A percentile compares a stretch with the other conserved stretches of the same genome.
phyloP scores from a whole-genome alignment of 1,140 invertebrate species.

The Bombyx mandarina region DNA sequence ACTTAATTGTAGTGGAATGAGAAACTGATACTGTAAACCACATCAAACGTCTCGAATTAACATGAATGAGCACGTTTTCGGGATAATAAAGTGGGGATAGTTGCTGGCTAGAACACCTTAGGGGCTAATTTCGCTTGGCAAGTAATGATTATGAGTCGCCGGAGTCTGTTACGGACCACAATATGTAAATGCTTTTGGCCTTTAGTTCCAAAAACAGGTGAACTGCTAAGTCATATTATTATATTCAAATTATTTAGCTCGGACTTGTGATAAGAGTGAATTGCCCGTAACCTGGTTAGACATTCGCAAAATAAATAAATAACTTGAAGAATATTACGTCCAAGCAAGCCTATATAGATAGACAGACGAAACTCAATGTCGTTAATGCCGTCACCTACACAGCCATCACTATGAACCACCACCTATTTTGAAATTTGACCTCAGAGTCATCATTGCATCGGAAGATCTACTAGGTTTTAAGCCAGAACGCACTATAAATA shows the following conservation, averaged over 20 bases:
- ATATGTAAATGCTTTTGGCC: conserved; percentile 66
- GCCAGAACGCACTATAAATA: no score
- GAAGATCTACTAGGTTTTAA: no score
- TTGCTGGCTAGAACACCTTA: conserved; percentile 54
- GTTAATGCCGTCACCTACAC: no score
- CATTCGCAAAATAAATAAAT: not conserved
- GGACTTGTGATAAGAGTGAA: conserved; percentile 5
- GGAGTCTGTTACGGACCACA: conserved; percentile 32
- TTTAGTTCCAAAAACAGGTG: conserved; percentile 30
- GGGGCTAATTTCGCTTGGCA: conserved; percentile 60
- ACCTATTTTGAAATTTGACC: no score
- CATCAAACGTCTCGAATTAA: conserved; percentile 59
- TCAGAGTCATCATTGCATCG: no score
- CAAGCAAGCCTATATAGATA: not conserved
- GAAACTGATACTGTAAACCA: conserved; percentile 41
- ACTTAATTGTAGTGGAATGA: conserved; percentile 23
- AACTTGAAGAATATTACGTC: not conserved
- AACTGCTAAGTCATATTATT: conserved; percentile 43
- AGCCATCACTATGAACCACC: no score
- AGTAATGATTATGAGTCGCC: conserved; percentile 54
- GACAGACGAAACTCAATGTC: not conserved
- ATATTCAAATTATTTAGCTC: not conserved
- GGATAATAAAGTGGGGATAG: conserved; percentile 56
- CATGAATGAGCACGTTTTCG: conserved; percentile 54
- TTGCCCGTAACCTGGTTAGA: conserved; percentile 5